phyloP scores from a whole-genome alignment of 1,140 invertebrate genomes.

The Teleogryllus occipitalis region DNA sequence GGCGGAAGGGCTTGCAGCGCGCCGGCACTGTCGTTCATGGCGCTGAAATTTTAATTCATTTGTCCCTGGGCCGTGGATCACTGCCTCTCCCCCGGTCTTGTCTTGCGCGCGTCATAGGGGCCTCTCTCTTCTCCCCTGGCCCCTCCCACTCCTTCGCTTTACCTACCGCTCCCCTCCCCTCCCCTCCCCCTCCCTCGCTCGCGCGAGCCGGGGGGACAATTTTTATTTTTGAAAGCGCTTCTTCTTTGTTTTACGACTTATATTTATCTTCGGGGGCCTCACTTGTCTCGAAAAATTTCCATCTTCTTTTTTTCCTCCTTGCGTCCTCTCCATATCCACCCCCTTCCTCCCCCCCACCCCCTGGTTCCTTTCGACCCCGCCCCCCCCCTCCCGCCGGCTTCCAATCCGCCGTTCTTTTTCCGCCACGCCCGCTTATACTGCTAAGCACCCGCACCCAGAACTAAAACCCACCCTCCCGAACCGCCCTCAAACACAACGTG shows the following conservation, averaged over 20 bases:
- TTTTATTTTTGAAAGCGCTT: not conserved
- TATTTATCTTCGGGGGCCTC: not conserved
- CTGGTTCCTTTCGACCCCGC: not conserved
- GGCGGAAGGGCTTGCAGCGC: not conserved
- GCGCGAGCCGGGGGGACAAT: not conserved
- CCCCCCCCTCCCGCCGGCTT: not conserved
- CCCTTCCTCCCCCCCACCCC: not conserved
- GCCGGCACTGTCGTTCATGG: conserved; percentile 19
- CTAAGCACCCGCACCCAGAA: not conserved
- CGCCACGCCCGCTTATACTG: not conserved
- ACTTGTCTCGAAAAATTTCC: not conserved
- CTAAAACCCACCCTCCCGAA: not conserved
- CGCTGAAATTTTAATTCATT: conserved; percentile 22
- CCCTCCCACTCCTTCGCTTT: not conserved
- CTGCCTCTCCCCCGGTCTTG: not conserved
- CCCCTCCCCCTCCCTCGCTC: not conserved
- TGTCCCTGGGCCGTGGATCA: conserved; percentile 9
- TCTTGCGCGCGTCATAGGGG: not conserved
- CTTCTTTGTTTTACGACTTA: not conserved
- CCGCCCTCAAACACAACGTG: not conserved
- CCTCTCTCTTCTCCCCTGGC: no score
- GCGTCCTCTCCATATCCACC: not conserved
- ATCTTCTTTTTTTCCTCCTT: not conserved
- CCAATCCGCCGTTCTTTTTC: not conserved
- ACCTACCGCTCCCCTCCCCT: not conserved